A percentile compares a stretch with the other conserved stretches of the same genome.
phyloP scores from a whole-genome alignment of 2,888 invertebrate species.

The Toxonevra muliebris region DNA sequence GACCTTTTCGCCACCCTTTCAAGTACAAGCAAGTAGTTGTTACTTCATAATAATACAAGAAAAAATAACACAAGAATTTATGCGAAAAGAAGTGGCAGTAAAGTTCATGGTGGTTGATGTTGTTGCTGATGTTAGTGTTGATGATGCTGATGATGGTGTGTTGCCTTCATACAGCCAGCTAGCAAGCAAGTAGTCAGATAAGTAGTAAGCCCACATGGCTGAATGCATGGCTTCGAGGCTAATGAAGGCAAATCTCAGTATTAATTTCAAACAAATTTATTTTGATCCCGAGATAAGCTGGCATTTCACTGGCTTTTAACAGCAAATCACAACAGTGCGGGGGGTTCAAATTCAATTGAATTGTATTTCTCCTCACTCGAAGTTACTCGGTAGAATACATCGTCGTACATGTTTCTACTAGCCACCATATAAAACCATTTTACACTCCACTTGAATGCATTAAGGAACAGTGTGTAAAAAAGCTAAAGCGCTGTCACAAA shows the following conservation, averaged over 20 bases:
- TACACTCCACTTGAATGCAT: conserved; percentile 22
- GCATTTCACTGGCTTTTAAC: conserved; percentile 46
- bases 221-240: conserved; percentile 37
- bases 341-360: conserved; percentile 11
- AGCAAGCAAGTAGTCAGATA: too few species aligned
- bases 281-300: conserved; percentile 61
- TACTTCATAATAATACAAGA: too few species aligned
- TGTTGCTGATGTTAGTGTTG: conserved; percentile 9
- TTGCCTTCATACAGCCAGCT: too few species aligned
- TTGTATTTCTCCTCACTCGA: conserved; percentile 18
- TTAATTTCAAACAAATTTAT: conserved; percentile 63
- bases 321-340: conserved; percentile 37
- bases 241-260: conserved; percentile 60
- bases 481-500: too few species aligned
- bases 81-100: neutral
- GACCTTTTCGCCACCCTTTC: too few species aligned
- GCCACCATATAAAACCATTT: too few species aligned
- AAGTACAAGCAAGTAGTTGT: too few species aligned
- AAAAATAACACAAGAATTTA: too few species aligned
- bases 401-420: conserved; percentile 1
- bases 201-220: too few species aligned
- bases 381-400: conserved; percentile 10
- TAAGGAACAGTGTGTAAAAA: too few species aligned
- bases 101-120: conserved; percentile 8
- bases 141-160: too few species aligned